phyloP scores from a whole-genome alignment of 2,113 vertebrate genomes.

The Poeciliopsis retropinna region DNA sequence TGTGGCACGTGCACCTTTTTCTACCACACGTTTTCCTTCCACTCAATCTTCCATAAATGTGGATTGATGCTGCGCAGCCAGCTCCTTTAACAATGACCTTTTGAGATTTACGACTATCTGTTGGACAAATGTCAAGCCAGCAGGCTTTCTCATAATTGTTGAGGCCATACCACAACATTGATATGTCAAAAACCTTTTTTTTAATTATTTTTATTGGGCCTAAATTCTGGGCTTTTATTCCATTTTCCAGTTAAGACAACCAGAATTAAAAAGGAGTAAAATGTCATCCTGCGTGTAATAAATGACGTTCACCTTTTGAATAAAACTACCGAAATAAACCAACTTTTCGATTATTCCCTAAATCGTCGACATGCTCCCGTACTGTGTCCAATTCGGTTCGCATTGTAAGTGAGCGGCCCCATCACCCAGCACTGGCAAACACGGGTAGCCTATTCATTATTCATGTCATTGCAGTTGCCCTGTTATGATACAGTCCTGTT shows the following conservation, averaged over 20 bases:
- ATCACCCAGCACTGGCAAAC: slow-evolving; percentile 62
- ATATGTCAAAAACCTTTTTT: too few species aligned
- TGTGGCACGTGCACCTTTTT: too few species aligned
- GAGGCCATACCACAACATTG: too few species aligned
- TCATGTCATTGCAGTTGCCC: slow-evolving; percentile 76
- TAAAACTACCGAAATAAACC: background rate
- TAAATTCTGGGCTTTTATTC: too few species aligned
- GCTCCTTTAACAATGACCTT: too few species aligned
- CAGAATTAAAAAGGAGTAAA: background rate
- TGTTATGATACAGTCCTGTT: slow-evolving; percentile 74
- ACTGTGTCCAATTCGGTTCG: slow-evolving; percentile 41
- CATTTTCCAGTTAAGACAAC: background rate
- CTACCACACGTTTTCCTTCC: too few species aligned
- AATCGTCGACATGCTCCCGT: background rate
- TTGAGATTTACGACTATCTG: too few species aligned
- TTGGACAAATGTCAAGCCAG: too few species aligned
- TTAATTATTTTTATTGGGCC: too few species aligned
- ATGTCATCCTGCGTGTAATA: background rate
- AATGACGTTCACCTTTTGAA: background rate
- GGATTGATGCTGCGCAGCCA: too few species aligned
- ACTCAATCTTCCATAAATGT: too few species aligned
- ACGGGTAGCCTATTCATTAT: slow-evolving; percentile 73
- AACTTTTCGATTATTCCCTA: background rate
- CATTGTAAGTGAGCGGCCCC: slow-evolving; percentile 43
- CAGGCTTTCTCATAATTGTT: too few species aligned